Evolutionary conservation across 1,140 invertebrate species (phyloP), one percentile per base, ranked within the genome.

Genomic region (Drosophila kanapiae): DNA sequence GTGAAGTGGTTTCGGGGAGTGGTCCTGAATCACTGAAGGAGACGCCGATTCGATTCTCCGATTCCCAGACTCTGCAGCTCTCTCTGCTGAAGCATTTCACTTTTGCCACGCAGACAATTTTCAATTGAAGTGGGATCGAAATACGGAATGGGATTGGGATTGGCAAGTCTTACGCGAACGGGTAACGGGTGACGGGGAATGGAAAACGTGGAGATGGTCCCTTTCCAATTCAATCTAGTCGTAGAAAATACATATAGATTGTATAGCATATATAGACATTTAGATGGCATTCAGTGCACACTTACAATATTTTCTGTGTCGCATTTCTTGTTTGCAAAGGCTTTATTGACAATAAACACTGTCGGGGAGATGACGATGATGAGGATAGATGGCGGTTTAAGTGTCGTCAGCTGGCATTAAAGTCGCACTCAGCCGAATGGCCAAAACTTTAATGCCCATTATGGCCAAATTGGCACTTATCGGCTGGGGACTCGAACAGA

Each of bases 41-140:
- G 75, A 63, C 75, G 57, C 45, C 80, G 70, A 78, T 68, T 79
- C 69, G 64, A 80, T 77, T 83, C 71, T 69, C 54, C 45, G n/a
- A 72, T 51, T 49, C 40, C 40, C 29, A 64, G 53, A 65, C 47
- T 67, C 59, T 68, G 23, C 37, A 7, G 23, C 53, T 18, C 9
- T 70, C 48, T 64, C 51, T 37, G 75, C 64, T 37, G 64, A 69
- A 80, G 75, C 82, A 85, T 85, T 85, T 79, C 77, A 71, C 82
- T 71, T 74, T 77, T 83, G 77, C 76, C 72, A 80, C 84, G 84
- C 84, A 82, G 71, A 87, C 85, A 80, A 81, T 88, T 84, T 90
- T 84, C 84, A 88, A 88, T 88, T 80, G 59, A 88, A 87, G 80
- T 84, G 75, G 62, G 43, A 72, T 72, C 54, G 69, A 72, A 71